These are phyloP conservation scores for Panopea generosa DNA, from an alignment of 2,888 invertebrate species.

Conservation along the genomic window DNA sequence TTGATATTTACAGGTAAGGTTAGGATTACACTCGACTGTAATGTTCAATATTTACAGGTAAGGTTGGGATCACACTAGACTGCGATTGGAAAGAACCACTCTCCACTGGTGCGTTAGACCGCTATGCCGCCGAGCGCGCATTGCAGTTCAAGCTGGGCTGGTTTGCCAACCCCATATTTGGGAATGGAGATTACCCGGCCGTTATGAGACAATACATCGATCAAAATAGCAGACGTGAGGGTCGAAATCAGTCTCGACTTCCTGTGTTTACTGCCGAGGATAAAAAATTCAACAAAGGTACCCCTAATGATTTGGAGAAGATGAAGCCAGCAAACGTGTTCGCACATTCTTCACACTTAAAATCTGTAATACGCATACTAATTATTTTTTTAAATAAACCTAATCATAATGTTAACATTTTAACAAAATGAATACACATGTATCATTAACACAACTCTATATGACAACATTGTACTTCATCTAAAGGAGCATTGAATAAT, in stretches of 20 bases:
- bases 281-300: constrained; percentile 75
- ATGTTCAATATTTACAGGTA: too few relatives aligned
- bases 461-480: too few relatives aligned
- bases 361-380: too few relatives aligned
- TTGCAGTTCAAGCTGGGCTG: constrained; percentile 81
- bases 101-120: constrained; percentile 62
- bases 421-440: too few relatives aligned
- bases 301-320: too few relatives aligned
- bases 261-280: constrained; percentile 81
- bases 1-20: too few relatives aligned
- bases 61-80: constrained; percentile 74
- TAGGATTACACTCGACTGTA: too few relatives aligned
- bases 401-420: too few relatives aligned
- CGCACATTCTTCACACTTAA: not conserved
- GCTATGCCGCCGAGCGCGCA: constrained; percentile 74
- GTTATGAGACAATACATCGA: constrained; percentile 77
- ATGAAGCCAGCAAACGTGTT: not conserved
- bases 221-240: constrained; percentile 71
- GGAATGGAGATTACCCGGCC: constrained; percentile 86
- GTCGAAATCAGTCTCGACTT: constrained; percentile 70
- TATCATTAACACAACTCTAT: too few relatives aligned
- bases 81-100: constrained; percentile 79
- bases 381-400: too few relatives aligned
- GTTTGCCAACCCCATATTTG: constrained; percentile 82
- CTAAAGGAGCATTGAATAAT: too few relatives aligned